Conservation (phyloP, 1,140 invertebrate genomes). For the Mycetomoellerius zeteki region DNA sequence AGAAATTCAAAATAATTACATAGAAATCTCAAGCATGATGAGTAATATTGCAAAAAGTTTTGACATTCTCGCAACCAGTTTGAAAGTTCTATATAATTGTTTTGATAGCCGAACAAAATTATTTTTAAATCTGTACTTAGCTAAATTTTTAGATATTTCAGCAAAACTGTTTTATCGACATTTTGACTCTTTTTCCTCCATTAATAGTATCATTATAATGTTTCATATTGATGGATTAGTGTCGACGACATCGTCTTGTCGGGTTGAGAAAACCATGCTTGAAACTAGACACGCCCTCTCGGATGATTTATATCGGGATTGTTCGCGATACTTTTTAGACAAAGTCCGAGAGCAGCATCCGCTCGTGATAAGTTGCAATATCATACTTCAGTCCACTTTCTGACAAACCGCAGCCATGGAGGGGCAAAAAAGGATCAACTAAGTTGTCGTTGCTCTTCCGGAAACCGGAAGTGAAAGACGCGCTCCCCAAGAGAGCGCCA, state of each 20-base stretch:
- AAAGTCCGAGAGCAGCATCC: conserved; percentile 14
- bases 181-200: background rate
- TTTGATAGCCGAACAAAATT: too few species aligned
- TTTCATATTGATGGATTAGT: conserved; percentile 12
- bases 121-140: too few species aligned
- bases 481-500: background rate
- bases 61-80: too few species aligned
- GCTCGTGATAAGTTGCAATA: conserved; percentile 50
- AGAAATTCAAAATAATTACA: too few species aligned
- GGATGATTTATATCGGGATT: conserved; percentile 57
- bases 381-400: conserved; percentile 61
- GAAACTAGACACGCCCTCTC: background rate
- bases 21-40: too few species aligned
- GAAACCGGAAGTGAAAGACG: conserved; percentile 23
- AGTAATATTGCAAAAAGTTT: too few species aligned
- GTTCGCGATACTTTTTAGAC: conserved; percentile 37
- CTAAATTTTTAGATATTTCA: too few species aligned
- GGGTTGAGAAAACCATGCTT: background rate
- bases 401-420: conserved; percentile 42
- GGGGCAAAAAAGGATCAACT: conserved; percentile 40
- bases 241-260: background rate
- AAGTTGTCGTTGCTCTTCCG: conserved; percentile 58
- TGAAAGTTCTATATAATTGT: too few species aligned
- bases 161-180: background rate
- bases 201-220: conserved; percentile 18